These are phyloP conservation scores for Gonioctena quinquepunctata DNA, from an alignment of 1,140 invertebrate species.

Conservation along the genomic window DNA sequence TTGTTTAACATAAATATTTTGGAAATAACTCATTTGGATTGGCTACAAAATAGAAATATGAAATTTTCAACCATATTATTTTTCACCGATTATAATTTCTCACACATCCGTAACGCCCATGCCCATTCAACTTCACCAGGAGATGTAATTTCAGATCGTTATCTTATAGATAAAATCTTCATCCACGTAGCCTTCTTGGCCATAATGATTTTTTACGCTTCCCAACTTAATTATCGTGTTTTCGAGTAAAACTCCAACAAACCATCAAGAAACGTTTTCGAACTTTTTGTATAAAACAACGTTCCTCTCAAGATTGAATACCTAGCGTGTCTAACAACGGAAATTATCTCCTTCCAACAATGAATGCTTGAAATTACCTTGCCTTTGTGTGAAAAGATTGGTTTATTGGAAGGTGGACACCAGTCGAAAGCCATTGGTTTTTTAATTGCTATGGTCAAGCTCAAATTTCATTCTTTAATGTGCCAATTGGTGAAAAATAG, in stretches of 20 bases:
- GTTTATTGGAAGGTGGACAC: background rate
- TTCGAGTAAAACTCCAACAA: background rate
- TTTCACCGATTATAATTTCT: too few relatives aligned
- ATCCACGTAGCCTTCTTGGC: background rate
- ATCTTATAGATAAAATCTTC: background rate
- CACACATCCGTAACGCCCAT: background rate
- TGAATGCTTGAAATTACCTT: background rate
- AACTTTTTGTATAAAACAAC: background rate
- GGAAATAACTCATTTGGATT: too few relatives aligned
- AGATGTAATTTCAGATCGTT: background rate
- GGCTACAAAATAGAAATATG: too few relatives aligned
- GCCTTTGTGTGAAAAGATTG: background rate
- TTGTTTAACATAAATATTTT: too few relatives aligned
- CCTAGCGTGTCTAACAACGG: background rate
- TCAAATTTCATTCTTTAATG: background rate
- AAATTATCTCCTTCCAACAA: background rate
- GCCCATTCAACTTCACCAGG: background rate
- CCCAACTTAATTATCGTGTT: background rate
- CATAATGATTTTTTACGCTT: background rate
- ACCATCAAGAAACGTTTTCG: background rate
- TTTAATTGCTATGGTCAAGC: background rate
- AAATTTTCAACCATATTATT: too few relatives aligned
- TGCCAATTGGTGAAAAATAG: background rate
- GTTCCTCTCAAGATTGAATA: background rate
- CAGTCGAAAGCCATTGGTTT: background rate